Conservation (phyloP, 2,888 invertebrate genomes). For the Plebejus melissa region DNA sequence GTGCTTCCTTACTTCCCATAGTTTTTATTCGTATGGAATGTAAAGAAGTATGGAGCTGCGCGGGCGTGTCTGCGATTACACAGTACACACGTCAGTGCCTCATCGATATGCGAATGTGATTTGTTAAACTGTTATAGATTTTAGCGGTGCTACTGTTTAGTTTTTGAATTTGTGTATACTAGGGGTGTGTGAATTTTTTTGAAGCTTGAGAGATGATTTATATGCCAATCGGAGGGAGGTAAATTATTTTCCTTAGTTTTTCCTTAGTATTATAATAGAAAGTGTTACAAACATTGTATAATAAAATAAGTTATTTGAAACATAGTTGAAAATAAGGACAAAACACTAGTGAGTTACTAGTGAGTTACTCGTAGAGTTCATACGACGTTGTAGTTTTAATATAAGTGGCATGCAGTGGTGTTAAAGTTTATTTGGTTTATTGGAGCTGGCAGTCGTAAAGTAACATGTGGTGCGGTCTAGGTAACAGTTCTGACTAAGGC, state of each 20-base stretch:
- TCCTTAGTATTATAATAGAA: not conserved
- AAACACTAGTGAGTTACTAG: not conserved
- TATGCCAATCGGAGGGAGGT: not conserved
- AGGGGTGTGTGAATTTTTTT: slow-evolving; percentile 8
- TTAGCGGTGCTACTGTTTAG: slow-evolving; percentile 17
- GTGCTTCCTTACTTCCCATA: slow-evolving; percentile 98
- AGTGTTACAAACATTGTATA: not conserved
- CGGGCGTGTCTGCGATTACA: slow-evolving; percentile 65
- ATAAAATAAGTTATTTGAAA: not conserved
- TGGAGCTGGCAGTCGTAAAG: slow-evolving; percentile 67
- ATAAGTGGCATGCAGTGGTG: slow-evolving; percentile 8
- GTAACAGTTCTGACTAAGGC: slow-evolving; percentile 70
- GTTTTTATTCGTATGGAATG: slow-evolving; percentile 94
- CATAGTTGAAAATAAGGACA: not conserved
- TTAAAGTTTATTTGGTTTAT: slow-evolving; percentile 49
- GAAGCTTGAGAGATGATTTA: not conserved
- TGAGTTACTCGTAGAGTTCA: not conserved
- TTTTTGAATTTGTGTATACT: not conserved
- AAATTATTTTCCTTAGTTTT: not conserved
- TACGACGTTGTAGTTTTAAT: slow-evolving; percentile 13
- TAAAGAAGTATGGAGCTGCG: slow-evolving; percentile 97
- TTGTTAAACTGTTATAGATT: slow-evolving; percentile 29
- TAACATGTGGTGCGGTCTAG: slow-evolving; percentile 74
- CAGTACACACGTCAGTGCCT: slow-evolving; percentile 34
- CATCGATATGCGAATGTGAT: slow-evolving; percentile 24